Conservation (phyloP, 2,797 vertebrate species). For the Yasuhikotakia modesta region DNA sequence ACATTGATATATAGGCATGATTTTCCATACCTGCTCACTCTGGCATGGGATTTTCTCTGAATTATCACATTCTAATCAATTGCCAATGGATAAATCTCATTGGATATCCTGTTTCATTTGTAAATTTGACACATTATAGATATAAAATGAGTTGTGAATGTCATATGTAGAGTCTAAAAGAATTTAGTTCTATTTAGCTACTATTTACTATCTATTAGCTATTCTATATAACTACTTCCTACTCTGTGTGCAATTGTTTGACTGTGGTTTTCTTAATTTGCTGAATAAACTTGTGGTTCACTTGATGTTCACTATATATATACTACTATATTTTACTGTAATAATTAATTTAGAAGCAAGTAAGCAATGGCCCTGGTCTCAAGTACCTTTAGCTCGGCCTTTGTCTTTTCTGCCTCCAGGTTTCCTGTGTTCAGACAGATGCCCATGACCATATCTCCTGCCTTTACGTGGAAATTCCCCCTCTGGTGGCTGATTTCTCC, state of each 20-base stretch:
- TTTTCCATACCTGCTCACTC: no score
- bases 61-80: no score
- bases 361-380: background rate
- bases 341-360: constrained; percentile 8
- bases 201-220: no score
- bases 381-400: constrained; percentile 82
- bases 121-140: no score
- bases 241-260: background rate
- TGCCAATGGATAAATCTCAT: no score
- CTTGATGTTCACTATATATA: background rate
- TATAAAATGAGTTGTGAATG: no score
- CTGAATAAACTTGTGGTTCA: background rate
- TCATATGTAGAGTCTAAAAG: no score
- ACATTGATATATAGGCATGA: no score
- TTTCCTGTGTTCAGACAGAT: constrained; percentile 73
- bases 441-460: constrained; percentile 70
- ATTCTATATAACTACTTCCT: no score
- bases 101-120: no score
- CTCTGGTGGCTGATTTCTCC: constrained; percentile 79
- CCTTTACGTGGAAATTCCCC: constrained; percentile 72
- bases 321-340: background rate
- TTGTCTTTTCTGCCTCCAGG: constrained; percentile 81
- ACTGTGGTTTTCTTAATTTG: background rate
- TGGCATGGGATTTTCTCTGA: no score
- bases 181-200: background rate